phyloP scores from a whole-genome alignment of 2,888 invertebrate genomes.

The Morpho achilles region DNA sequence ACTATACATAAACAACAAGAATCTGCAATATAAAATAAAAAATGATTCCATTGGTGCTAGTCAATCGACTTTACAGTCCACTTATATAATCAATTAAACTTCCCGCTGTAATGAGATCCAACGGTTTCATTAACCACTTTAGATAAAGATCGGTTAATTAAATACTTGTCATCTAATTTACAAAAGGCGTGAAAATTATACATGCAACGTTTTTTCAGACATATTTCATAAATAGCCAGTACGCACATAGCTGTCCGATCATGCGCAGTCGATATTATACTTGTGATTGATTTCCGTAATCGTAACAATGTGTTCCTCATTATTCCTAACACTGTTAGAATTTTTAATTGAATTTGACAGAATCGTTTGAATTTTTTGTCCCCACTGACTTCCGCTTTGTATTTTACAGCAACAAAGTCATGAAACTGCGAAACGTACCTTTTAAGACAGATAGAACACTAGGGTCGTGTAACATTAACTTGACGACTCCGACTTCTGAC shows the following conservation, averaged over 20 bases:
- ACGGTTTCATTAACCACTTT: too few species aligned
- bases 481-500: too few species aligned
- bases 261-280: slow-evolving; percentile 2
- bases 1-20: too few species aligned
- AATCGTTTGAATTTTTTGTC: too few species aligned
- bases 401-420: too few species aligned
- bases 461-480: too few species aligned
- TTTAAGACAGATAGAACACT: too few species aligned
- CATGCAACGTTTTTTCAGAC: slow-evolving; percentile 7
- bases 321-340: not conserved
- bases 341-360: not conserved
- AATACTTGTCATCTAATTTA: slow-evolving; percentile 7
- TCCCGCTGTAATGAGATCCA: not conserved
- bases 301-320: slow-evolving; percentile 1
- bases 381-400: too few species aligned
- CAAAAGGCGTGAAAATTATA: slow-evolving; percentile 6
- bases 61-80: not conserved
- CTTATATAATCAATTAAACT: not conserved
- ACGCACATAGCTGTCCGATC: slow-evolving; percentile 5
- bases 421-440: too few species aligned
- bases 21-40: too few species aligned
- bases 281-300: slow-evolving; percentile 3
- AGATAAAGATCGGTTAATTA: slow-evolving; percentile 9
- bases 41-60: too few species aligned
- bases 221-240: not conserved